phyloP scores from a whole-genome alignment of 1,140 invertebrate species.

The Pinna nobilis region DNA sequence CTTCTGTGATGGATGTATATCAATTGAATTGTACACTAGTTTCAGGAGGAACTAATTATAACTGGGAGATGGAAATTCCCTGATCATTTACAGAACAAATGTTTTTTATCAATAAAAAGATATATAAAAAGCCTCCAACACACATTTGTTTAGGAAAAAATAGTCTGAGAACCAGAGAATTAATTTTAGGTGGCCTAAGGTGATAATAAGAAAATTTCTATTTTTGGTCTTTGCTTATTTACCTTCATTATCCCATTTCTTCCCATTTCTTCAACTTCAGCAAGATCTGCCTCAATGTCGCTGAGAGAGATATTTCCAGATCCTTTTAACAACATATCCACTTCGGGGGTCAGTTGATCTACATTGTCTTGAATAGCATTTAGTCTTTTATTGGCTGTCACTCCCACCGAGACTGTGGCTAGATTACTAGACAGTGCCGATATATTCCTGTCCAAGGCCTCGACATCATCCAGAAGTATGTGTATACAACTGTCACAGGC shows the following conservation, averaged over 20 bases:
- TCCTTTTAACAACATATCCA: slow-evolving; percentile 79
- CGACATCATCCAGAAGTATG: slow-evolving; percentile 89
- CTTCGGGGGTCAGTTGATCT: slow-evolving; percentile 76
- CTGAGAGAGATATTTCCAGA: slow-evolving; percentile 80
- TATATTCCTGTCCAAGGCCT: slow-evolving; percentile 79
- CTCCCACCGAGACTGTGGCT: slow-evolving; percentile 83
- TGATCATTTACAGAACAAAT: not conserved
- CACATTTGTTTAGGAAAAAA: not conserved
- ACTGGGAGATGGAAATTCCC: not conserved
- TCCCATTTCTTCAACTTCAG: slow-evolving; percentile 77
- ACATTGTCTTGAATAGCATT: slow-evolving; percentile 54
- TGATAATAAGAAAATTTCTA: no score
- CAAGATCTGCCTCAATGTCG: slow-evolving; percentile 79
- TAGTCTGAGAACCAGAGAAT: not conserved
- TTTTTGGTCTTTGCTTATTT: slow-evolving; percentile 50
- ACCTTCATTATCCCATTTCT: slow-evolving; percentile 74
- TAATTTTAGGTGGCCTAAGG: not conserved
- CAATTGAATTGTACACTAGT: no score
- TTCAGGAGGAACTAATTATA: no score
- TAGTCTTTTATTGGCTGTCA: slow-evolving; percentile 86
- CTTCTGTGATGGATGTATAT: no score
- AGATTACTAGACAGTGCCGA: slow-evolving; percentile 84
- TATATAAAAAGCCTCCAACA: not conserved
- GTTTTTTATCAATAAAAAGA: not conserved
- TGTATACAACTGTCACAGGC: slow-evolving; percentile 93